phyloP scores from a whole-genome alignment of 2,888 invertebrate genomes.

The Himalopsyche kuldschensis region DNA sequence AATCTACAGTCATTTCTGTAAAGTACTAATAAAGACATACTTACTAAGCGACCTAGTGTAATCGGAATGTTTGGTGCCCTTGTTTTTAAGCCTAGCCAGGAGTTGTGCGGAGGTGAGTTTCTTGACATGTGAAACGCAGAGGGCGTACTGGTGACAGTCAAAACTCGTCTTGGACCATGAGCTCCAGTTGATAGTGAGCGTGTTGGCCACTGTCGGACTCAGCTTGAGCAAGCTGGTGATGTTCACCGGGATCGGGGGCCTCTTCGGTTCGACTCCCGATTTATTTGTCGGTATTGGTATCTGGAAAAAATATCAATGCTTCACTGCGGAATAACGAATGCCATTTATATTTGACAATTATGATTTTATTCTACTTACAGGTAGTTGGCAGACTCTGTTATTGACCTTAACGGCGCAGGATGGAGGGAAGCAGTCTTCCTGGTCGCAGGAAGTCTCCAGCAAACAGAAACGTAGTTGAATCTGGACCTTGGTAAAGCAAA shows the following conservation, averaged over 20 bases:
- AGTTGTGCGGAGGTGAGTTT: slow-evolving; percentile 84
- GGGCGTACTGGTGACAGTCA: slow-evolving; percentile 67
- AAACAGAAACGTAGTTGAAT: slow-evolving; percentile 92
- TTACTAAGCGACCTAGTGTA: slow-evolving; percentile 88
- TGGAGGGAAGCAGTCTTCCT: slow-evolving; percentile 94
- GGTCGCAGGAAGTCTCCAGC: slow-evolving; percentile 87
- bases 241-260: slow-evolving; percentile 94
- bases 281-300: slow-evolving; percentile 97
- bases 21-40: slow-evolving; percentile 44
- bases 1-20: too few relatives aligned
- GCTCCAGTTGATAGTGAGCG: slow-evolving; percentile 87
- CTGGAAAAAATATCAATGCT: slow-evolving; percentile 52
- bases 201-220: slow-evolving; percentile 83
- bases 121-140: slow-evolving; percentile 84
- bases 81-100: slow-evolving; percentile 77
- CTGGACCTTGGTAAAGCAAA: slow-evolving; percentile 57
- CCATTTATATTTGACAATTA: background rate
- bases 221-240: slow-evolving; percentile 86
- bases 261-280: slow-evolving; percentile 93
- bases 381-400: slow-evolving; percentile 85
- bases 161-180: slow-evolving; percentile 71
- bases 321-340: background rate
- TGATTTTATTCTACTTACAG: slow-evolving; percentile 58
- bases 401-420: slow-evolving; percentile 91
- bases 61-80: slow-evolving; percentile 86